Evolutionary conservation across 2,888 invertebrate genomes (phyloP), one percentile per base, ranked within the genome.

Genomic region (Rhaphigaster nebulosa): DNA sequence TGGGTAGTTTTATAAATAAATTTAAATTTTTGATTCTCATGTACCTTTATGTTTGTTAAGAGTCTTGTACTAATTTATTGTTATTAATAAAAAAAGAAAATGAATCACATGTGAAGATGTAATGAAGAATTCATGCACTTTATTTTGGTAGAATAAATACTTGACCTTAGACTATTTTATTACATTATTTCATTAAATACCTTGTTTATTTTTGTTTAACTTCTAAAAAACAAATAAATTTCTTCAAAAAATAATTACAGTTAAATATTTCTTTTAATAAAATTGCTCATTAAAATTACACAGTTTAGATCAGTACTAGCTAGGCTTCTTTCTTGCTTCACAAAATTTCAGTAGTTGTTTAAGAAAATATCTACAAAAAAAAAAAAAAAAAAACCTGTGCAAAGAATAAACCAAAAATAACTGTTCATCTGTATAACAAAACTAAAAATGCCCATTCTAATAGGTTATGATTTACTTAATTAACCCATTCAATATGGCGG

Each of bases 101-200:
- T 87, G 87, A 87, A 90, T 87, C 87, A 90, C 87, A 45, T 87
- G 87, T 87, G 50, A 90, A 90, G 87, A 90, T 90, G 90, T 90
- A 90, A 90, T 90, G 90, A 90, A 91, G 52, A 91, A 91, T 91
- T 91, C 88, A 91, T 91, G 91, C 91, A 91, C 91, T 88, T 91
- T 91, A 91, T 91, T 91, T 91, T 91, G 88, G 91, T 91, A 91
- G 91, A 91, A 91, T 91, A 91, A 91, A 91, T 88, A 88, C 54
- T 88, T 88, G 60, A 88, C 88, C 88, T 88, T 88, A 88, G 60
- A 60, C 60, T 88, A 88, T 65, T 56, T 88, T 56, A 41, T 80
- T 80, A 41, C 80, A 41, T 41, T 80, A 80, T 80, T 80, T 80
- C 50, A 45, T 41, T 84, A 23, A 45, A 45, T 45, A n/a, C 84